Conservation (phyloP, 1,140 invertebrate genomes). For the Micrasema minimum region DNA sequence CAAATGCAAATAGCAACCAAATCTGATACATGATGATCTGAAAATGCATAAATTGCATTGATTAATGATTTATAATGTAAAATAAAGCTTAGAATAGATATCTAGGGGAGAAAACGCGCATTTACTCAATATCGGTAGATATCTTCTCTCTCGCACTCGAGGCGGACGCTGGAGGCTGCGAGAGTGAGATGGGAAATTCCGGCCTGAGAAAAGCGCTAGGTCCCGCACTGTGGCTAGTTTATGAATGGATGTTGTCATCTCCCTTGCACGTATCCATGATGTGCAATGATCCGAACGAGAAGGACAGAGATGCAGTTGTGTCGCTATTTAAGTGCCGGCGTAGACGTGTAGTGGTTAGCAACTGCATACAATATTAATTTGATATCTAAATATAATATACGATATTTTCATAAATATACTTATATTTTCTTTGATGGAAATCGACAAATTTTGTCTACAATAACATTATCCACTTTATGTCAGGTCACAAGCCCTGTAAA, state of each 20-base stretch:
- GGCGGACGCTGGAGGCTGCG: not conserved
- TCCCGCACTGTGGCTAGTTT: conserved; percentile 10
- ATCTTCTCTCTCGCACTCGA: conserved; percentile 8
- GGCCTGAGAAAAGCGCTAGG: conserved; percentile 9
- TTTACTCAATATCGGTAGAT: not conserved
- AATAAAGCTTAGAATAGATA: too few species aligned
- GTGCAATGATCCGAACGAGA: conserved; percentile 15
- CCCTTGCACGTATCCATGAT: conserved; percentile 18
- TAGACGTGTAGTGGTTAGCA: not conserved
- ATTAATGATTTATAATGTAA: too few species aligned
- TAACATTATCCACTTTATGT: too few species aligned
- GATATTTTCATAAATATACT: too few species aligned
- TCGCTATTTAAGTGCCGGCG: not conserved
- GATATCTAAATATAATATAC: too few species aligned
- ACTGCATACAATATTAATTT: conserved; percentile 8
- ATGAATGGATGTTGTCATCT: conserved; percentile 33
- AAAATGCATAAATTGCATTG: too few species aligned
- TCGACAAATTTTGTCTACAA: too few species aligned
- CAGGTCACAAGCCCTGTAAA: too few species aligned
- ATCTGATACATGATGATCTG: too few species aligned
- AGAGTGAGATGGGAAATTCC: not conserved
- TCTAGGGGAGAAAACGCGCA: too few species aligned
- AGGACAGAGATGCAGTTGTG: conserved; percentile 16
- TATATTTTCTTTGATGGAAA: too few species aligned
- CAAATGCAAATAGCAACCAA: too few species aligned